phyloP scores from a whole-genome alignment of 2,888 invertebrate genomes.

The Omphaloscelis lunosa region DNA sequence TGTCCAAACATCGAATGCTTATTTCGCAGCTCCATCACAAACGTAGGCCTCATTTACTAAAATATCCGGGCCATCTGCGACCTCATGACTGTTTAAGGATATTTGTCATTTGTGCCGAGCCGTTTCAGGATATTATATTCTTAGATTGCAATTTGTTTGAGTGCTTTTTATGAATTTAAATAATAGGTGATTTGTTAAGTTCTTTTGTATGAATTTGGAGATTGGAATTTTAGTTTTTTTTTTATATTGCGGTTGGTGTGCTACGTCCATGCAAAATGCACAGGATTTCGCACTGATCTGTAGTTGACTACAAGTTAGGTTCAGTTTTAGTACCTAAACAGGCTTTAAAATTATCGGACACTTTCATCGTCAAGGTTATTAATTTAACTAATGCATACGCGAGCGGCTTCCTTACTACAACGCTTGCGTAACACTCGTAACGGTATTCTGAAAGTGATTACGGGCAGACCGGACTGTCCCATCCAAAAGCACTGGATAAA shows the following conservation, averaged over 20 bases:
- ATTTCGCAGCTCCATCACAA: slow-evolving; percentile 76
- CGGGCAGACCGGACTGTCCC: too few species aligned
- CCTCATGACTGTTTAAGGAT: slow-evolving; percentile 81
- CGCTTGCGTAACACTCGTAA: too few species aligned
- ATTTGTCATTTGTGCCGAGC: slow-evolving; percentile 80
- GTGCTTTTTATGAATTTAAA: slow-evolving; percentile 51
- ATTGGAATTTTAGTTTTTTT: not conserved
- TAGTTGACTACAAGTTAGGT: not conserved
- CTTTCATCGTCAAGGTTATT: not conserved
- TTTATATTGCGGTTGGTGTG: not conserved
- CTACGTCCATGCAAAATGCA: not conserved
- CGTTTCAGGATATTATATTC: slow-evolving; percentile 67
- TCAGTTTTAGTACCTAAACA: not conserved
- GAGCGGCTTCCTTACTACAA: too few species aligned
- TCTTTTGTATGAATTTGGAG: slow-evolving; percentile 4
- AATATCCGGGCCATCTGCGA: slow-evolving; percentile 87
- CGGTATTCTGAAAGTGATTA: too few species aligned
- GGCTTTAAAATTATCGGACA: not conserved
- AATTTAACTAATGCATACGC: not conserved
- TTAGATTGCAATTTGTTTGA: slow-evolving; percentile 65
- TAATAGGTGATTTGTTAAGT: slow-evolving; percentile 25
- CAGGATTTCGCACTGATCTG: not conserved
- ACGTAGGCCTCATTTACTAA: slow-evolving; percentile 87
- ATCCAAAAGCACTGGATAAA: too few species aligned
- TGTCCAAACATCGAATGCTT: slow-evolving; percentile 18